phyloP scores from a whole-genome alignment of 2,797 vertebrate genomes.

The Etheostoma perlongum region DNA sequence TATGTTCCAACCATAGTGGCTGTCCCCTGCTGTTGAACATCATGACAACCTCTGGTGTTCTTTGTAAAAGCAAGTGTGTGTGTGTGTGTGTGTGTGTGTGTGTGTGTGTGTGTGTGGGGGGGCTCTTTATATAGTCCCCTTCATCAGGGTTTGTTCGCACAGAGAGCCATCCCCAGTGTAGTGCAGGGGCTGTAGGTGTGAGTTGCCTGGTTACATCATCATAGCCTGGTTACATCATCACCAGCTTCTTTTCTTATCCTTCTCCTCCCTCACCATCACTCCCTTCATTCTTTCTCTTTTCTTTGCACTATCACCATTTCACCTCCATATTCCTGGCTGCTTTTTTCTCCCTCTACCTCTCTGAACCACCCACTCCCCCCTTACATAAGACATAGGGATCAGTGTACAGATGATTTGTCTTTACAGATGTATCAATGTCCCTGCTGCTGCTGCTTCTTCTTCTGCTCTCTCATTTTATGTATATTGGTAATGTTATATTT shows the following conservation, averaged over 20 bases:
- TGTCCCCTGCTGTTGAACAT: background rate
- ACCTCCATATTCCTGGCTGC: constrained; percentile 32
- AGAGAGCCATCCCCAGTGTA: constrained; percentile 33
- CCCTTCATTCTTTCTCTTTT: constrained; percentile 18
- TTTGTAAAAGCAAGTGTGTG: constrained; percentile 27
- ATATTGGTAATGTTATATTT: constrained; percentile 10
- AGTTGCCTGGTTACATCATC: constrained; percentile 67
- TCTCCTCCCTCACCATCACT: constrained; percentile 30
- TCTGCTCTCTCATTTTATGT: background rate
- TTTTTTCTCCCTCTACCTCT: constrained; percentile 30
- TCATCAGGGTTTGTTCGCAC: constrained; percentile 36
- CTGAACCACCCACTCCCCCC: constrained; percentile 40
- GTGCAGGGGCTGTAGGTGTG: constrained; percentile 50
- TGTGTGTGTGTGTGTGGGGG: constrained; percentile 7
- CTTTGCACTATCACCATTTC: constrained; percentile 14
- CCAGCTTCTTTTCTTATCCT: constrained; percentile 54
- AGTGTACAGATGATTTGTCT: constrained; percentile 30
- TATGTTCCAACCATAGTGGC: background rate
- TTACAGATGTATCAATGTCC: constrained; percentile 8
- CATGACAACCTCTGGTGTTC: constrained; percentile 2
- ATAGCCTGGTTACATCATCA: constrained; percentile 65
- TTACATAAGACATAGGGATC: constrained; percentile 64
- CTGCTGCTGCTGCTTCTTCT: constrained; percentile 9
- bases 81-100: background rate
- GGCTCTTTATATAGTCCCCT: constrained; percentile 49